Conservation (phyloP, 2,797 vertebrate species). For the Petrocephalus schoutedeni region DNA sequence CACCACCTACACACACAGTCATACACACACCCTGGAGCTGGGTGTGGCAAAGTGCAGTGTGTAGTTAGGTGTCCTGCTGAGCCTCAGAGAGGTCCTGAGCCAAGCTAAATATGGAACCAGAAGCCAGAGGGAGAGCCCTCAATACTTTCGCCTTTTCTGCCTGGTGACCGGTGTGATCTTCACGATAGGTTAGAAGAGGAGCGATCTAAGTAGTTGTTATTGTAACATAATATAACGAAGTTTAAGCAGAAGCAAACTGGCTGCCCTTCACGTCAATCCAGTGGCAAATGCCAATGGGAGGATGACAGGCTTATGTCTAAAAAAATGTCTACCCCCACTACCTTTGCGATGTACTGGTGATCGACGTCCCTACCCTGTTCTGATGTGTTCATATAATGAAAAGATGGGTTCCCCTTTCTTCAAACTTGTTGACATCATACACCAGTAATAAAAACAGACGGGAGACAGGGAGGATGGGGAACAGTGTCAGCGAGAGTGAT, state of each 20-base stretch:
- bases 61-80: not conserved
- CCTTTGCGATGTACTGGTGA: too few species aligned
- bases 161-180: too few species aligned
- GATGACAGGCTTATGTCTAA: too few species aligned
- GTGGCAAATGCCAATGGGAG: too few species aligned
- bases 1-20: conserved; percentile 13
- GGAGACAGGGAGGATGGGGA: too few species aligned
- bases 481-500: not conserved
- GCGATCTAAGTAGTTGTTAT: too few species aligned
- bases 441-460: not conserved
- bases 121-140: conserved; percentile 30
- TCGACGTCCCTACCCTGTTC: not conserved
- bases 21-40: not conserved
- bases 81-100: not conserved
- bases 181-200: too few species aligned
- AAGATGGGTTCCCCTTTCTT: not conserved
- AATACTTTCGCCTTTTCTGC: too few species aligned
- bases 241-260: too few species aligned
- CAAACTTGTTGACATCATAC: not conserved
- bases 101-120: conserved; percentile 36
- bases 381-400: not conserved
- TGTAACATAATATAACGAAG: too few species aligned
- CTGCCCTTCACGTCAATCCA: too few species aligned
- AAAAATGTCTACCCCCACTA: too few species aligned
- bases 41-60: not conserved